Conservation (phyloP, 2,113 vertebrate genomes). For the Platycercus adscitus region DNA sequence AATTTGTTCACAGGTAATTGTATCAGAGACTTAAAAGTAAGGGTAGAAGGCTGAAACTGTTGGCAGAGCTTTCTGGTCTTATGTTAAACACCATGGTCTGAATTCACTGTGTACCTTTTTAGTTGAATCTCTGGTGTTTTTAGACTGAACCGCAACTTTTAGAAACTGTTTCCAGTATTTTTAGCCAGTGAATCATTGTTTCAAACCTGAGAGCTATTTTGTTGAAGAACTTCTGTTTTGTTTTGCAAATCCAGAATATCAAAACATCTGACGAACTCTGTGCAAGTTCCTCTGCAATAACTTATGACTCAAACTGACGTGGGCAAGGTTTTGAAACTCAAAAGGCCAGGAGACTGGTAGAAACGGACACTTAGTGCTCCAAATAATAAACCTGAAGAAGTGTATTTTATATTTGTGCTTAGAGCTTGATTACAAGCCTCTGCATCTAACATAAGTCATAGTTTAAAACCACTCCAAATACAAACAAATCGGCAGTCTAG, state of each 20-base stretch:
- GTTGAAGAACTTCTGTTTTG: neutral
- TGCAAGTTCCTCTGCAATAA: neutral
- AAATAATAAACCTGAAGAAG: neutral
- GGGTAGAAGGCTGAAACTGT: neutral
- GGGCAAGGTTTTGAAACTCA: neutral
- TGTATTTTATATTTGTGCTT: neutral
- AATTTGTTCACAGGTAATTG: constrained; percentile 48
- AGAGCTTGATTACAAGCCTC: neutral
- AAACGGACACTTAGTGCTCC: neutral
- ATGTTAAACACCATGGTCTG: neutral
- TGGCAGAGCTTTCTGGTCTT: neutral
- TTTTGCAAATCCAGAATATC: neutral
- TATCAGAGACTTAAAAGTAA: neutral
- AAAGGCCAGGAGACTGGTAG: neutral
- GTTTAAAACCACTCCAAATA: neutral
- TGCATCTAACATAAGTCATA: neutral
- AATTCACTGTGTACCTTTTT: neutral
- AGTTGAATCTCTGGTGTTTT: neutral
- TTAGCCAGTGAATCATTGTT: neutral
- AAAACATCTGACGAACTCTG: neutral
- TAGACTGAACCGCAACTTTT: neutral
- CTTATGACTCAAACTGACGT: rapidly evolving
- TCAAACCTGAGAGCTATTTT: neutral
- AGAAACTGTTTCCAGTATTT: neutral
- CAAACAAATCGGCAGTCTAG: neutral